Base-by-base conservation (phyloP, 2,888 invertebrate genomes). In the Buathra laborator region DNA sequence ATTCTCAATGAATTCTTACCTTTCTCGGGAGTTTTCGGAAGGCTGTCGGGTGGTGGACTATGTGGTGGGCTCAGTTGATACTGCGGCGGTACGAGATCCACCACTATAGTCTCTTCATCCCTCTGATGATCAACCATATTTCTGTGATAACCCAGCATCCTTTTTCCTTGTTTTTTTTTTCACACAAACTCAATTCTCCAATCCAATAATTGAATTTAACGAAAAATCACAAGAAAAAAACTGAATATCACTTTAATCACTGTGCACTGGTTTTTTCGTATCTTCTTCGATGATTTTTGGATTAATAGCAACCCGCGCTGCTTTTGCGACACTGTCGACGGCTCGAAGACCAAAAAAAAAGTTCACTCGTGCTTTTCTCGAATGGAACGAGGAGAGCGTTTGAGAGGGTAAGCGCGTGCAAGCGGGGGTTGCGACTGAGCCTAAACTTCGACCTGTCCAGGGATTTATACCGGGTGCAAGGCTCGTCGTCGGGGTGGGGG, bases 21-120 rank as follows among this genome's bases (percentile, higher is more conserved):
- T 86, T 91, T 92, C n/a, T 92, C 92, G 0, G 90, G 87, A 6
- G 90, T 89, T 14, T 89, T 89, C 0, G 89, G 83, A 16, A 89
- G 81, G 14, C 79, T 88, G 5, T 87, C 88, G 0, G 89, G 71
- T 5, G 85, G 84, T 0, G 93, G 92, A 62, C 91, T 92, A 44
- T 91, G 90, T 0, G 92, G 91, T 14, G 92, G 92, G 7, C 90
- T 92, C 2, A 91, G 81, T 64, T 91, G 92, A 85, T 91, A 92
- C 68, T 90, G 92, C 10, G 95, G 94, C 16, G 95, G 95, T 75
- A 96, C 94, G 70, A 96, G 93, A 88, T 96, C 96, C 85, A 96
- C 95, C 9, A 96, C 95, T 78, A 95, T 94, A 2, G 95, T 94
- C 77, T 93, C 94, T 76, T 92, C 91, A 0, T 90, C 89, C 9